These are phyloP conservation scores for Oxycera nigricornis DNA, from an alignment of 2,888 invertebrate species.

Conservation along the genomic window DNA sequence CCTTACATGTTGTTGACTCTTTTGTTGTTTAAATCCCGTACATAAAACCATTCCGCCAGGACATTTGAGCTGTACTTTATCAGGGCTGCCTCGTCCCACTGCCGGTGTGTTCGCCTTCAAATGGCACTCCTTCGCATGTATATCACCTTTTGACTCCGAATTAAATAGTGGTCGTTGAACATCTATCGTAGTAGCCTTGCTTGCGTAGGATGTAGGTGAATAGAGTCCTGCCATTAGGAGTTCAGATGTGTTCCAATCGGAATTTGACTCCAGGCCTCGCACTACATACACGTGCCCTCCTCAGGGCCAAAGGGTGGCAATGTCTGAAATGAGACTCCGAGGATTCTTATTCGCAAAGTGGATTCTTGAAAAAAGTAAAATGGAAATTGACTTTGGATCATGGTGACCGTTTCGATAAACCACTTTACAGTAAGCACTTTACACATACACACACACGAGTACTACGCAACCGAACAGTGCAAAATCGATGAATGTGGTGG, in stretches of 20 bases:
- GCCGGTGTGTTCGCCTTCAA: neutral
- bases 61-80: neutral
- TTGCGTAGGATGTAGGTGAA: neutral
- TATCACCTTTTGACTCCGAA: neutral
- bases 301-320: slow-evolving; percentile 29
- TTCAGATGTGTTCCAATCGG: slow-evolving; percentile 29
- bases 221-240: neutral
- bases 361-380: slow-evolving; percentile 23
- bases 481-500: neutral
- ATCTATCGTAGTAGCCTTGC: neutral
- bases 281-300: slow-evolving; percentile 28
- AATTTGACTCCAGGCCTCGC: neutral
- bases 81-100: neutral
- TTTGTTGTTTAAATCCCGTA: slow-evolving; percentile 32
- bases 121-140: neutral
- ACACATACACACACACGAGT: neutral
- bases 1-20: neutral
- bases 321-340: slow-evolving; percentile 30
- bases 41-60: slow-evolving; percentile 6
- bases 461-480: neutral
- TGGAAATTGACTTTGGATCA: slow-evolving; percentile 31
- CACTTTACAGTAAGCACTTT: neutral
- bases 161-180: neutral
- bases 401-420: neutral
- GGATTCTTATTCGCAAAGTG: slow-evolving; percentile 32